Conservation (phyloP, 2,797 vertebrate species). For the Alectoris magna region DNA sequence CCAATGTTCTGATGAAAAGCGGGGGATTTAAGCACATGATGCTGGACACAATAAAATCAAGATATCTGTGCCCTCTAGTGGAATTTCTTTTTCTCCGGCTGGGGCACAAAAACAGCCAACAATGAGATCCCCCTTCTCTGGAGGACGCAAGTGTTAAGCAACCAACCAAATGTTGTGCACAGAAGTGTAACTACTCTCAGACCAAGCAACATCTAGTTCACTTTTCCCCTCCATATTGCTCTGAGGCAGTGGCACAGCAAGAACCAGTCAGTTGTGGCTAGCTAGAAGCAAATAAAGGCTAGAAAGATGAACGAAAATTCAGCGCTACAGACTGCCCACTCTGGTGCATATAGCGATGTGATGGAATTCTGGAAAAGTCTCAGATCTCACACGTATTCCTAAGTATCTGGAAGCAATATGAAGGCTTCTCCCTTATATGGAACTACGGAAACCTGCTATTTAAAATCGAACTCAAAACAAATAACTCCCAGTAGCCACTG, state of each 20-base stretch:
- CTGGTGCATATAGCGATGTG: accelerated
- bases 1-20: background rate
- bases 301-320: background rate
- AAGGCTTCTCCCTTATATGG: background rate
- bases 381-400: background rate
- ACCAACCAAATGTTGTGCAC: background rate
- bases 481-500: background rate
- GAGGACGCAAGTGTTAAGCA: background rate
- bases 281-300: background rate
- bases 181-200: accelerated
- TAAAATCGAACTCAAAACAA: background rate
- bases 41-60: background rate
- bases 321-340: accelerated
- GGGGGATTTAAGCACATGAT: background rate
- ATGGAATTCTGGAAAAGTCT: background rate
- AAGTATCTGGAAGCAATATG: background rate
- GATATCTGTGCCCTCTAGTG: slow-evolving; percentile 65
- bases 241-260: background rate
- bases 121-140: accelerated
- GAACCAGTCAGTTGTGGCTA: background rate
- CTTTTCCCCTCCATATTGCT: background rate
- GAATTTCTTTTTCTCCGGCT: background rate
- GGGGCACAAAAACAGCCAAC: background rate
- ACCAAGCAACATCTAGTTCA: background rate
- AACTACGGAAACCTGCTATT: background rate